These are phyloP conservation scores for Drosophila colorata DNA, from an alignment of 2,888 invertebrate genomes.

Conservation along the genomic window DNA sequence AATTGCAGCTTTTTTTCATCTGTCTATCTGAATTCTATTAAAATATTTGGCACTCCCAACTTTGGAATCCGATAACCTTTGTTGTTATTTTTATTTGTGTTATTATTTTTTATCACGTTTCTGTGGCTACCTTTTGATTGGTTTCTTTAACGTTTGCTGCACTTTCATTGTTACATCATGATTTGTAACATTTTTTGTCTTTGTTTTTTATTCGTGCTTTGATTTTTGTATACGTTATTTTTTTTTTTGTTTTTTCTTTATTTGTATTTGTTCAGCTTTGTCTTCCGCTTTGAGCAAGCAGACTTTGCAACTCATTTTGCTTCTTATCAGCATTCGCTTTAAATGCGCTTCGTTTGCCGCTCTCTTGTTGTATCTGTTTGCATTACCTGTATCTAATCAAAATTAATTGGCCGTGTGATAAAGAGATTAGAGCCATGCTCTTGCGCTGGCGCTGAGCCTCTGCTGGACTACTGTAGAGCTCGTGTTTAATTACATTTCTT, in stretches of 20 bases:
- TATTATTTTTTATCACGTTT: constrained; percentile 40
- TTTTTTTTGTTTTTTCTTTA: constrained; percentile 40
- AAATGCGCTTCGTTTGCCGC: constrained; percentile 63
- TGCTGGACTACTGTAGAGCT: constrained; percentile 23
- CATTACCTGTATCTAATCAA: constrained; percentile 63
- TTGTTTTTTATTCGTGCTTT: constrained; percentile 33
- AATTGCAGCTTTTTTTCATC: not conserved
- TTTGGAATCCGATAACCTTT: constrained; percentile 3
- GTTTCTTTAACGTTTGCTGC: constrained; percentile 48
- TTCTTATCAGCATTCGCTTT: constrained; percentile 55
- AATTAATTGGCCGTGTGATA: constrained; percentile 76
- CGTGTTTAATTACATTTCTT: constrained; percentile 55
- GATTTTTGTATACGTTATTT: constrained; percentile 11
- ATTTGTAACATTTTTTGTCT: constrained; percentile 46
- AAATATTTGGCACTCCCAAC: not conserved
- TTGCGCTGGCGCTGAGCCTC: not conserved
- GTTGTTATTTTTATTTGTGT: constrained; percentile 18
- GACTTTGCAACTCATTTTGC: constrained; percentile 36
- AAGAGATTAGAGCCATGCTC: constrained; percentile 57
- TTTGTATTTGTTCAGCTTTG: constrained; percentile 29
- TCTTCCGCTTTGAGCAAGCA: constrained; percentile 66
- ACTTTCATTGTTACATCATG: constrained; percentile 75
- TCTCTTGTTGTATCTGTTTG: constrained; percentile 26
- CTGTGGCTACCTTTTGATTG: constrained; percentile 43
- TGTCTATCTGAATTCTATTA: not conserved